Evolutionary conservation across 2,113 vertebrate species (phyloP).

Genomic region (Clarias gariepinus): DNA sequence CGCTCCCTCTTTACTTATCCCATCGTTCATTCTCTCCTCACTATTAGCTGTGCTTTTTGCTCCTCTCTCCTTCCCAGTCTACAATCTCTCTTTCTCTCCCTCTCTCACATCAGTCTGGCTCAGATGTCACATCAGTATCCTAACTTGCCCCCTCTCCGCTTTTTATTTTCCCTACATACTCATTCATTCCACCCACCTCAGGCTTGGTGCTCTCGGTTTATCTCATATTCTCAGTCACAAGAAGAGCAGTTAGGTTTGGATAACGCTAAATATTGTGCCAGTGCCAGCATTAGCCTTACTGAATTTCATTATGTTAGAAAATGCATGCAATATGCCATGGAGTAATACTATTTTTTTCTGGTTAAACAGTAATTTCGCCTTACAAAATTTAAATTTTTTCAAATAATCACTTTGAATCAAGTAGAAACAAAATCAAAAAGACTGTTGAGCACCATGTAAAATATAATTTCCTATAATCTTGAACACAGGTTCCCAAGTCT

Average conservation of each 20-base stretch:
- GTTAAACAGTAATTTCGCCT: neutral
- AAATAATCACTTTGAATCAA: neutral
- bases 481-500: neutral
- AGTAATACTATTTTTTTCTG: neutral
- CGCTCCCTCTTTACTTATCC: conserved; percentile 24
- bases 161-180: neutral
- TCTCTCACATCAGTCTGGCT: neutral
- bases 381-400: neutral
- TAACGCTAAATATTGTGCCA: neutral
- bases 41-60: neutral
- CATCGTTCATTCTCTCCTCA: neutral
- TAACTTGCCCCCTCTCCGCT: neutral
- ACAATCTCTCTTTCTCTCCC: conserved; percentile 12
- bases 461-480: neutral
- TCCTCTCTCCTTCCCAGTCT: neutral
- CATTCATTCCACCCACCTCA: neutral
- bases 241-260: neutral
- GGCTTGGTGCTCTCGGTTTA: neutral
- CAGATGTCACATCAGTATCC: conserved; percentile 20
- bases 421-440: neutral
- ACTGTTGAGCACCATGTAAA: neutral
- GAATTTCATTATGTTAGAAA: neutral
- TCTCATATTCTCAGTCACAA: conserved; percentile 28
- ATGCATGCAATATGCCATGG: neutral
- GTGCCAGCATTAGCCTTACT: neutral